Evolutionary conservation across 2,888 invertebrate species (phyloP), one percentile per base, ranked within the genome.

Genomic region (Sturmia bella): DNA sequence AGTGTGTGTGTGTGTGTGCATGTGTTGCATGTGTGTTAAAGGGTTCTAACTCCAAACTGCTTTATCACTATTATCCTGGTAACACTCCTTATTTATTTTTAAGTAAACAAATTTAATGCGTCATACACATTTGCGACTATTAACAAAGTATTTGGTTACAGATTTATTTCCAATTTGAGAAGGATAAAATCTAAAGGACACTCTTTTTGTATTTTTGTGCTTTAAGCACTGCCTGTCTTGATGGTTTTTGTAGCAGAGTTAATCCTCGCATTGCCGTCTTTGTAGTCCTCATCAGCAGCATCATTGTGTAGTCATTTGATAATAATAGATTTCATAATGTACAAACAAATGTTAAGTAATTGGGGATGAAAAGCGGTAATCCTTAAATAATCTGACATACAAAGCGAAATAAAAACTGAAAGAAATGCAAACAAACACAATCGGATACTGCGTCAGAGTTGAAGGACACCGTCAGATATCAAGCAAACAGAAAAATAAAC

Each of bases 261-360:
- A 59, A 59, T 59, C 57, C 43, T 52, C 6, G 21, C 61, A 61
- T 59, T 52, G 57, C 64, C 64, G n/a, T 69, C 41, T n/a, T n/a
- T 17, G 17, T 48, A 43, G 45, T 61, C 54, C 15, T 50, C 68
- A 50, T 66, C 48, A 48, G 63, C 70, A 61, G 66, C 63, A 45
- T 57, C 57, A 57, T 66, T 69, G 74, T 82, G 59, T 69, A 73
- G 77, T 61, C 74, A 82, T 78, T 82, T 78, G 52, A 70, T 78
- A 78, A 74, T 82, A 82, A 82, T 78, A 78, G 82, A 78, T 82
- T 82, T 75, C 78, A 75, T 78, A 61, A 88, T 88, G 87, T 87
- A 88, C 88, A 87, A 85, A 80, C 80, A 77, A 77, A 74, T 76
- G 56, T 70, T 80, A 77, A 72, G 77, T 80, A 78, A 80, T 80